Base-by-base conservation (phyloP, 2,888 invertebrate species). In the Thalpophila matura region DNA sequence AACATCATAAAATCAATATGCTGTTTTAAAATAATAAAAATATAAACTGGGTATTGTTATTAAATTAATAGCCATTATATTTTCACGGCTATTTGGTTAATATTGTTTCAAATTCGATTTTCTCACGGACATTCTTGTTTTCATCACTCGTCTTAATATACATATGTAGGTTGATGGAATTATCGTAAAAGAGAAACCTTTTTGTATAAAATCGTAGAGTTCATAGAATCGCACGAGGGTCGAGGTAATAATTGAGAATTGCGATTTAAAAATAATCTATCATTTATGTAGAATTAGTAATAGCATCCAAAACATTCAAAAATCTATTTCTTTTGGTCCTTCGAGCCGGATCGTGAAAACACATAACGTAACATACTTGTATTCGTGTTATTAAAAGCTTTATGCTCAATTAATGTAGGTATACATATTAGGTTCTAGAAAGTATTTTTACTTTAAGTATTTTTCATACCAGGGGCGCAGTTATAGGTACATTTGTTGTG, bases 121-220 rank as follows among this genome's bases (percentile, higher is more conserved):
- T 75, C 79, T 58, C 74, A 75, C 75, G 64, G 31, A 50, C 27
- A 33, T 20, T 59, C 56, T 75, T 27, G 51, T 55, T 70, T 65
- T 62, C 55, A 65, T 70, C 22, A 26, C 38, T 47, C 27, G 35
- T 62, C 31, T 29, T 53, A 59, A 54, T 70, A n/a, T n/a, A n/a
- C n/a, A n/a, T n/a, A n/a, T 64, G 35, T 51, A 78, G 64, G 58
- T 75, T 55, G 49, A 26, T n/a, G n/a, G n/a, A n/a, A n/a, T n/a
- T n/a, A n/a, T 55, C 43, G 37, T 59, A 27, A 53, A 69, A 62
- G 70, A 42, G 71, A 72, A 75, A 72, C 45, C 45, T 40, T 53
- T 24, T 33, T 22, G 14, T 33, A 16, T 2, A 31, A 42, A 46
- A 51, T 14, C 2, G 5, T n/a, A n/a, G n/a, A n/a, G n/a, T n/a